These are phyloP conservation scores for Nibea albiflora DNA, from an alignment of 2,113 vertebrate genomes.

Conservation along the genomic window DNA sequence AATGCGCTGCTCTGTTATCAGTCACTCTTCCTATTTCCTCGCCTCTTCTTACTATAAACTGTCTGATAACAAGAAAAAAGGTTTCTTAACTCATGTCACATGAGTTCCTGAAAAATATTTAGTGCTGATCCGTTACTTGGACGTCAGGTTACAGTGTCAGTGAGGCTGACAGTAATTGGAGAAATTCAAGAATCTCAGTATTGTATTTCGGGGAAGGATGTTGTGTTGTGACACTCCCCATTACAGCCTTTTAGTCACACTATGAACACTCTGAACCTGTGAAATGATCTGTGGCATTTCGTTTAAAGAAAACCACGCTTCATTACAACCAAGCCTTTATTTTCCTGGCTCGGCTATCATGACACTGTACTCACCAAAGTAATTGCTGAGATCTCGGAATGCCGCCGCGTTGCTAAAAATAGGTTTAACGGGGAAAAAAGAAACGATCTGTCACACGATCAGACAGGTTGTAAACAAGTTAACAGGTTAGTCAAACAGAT, in stretches of 20 bases:
- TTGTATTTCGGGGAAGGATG: neutral
- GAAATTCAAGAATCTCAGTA: neutral
- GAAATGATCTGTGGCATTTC: neutral
- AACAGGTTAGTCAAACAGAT: neutral
- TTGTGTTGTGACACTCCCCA: neutral
- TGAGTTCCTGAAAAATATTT: neutral
- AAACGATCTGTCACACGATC: neutral
- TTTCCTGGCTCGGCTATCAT: neutral
- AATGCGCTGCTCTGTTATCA: neutral
- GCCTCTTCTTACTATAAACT: neutral
- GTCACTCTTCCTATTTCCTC: neutral
- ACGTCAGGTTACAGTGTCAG: neutral
- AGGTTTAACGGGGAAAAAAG: neutral
- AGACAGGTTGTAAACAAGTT: neutral
- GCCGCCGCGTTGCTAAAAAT: neutral
- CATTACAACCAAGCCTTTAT: neutral
- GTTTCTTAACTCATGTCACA: neutral
- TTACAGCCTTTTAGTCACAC: neutral
- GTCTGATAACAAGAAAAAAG: neutral
- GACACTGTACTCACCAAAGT: neutral
- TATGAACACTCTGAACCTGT: neutral
- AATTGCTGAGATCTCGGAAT: neutral
- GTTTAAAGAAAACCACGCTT: neutral
- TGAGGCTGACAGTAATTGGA: neutral
- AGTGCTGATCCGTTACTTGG: neutral